A percentile compares a stretch with the other conserved stretches of the same genome.
Conservation (phyloP, 1,140 invertebrate species). For the Micrasema longulum region DNA sequence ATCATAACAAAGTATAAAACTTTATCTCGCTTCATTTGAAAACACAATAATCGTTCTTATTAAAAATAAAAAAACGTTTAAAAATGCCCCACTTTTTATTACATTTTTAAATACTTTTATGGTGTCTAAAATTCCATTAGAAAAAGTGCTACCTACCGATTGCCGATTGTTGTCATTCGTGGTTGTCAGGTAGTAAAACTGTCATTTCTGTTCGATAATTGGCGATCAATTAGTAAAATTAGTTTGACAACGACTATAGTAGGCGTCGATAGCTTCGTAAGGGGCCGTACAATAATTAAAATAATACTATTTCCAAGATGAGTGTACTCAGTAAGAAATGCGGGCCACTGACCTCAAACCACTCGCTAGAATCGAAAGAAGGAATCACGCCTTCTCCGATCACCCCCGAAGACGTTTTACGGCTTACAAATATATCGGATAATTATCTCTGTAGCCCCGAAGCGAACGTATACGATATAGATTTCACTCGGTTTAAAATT, state of each 20-base stretch:
- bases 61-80: constrained; percentile 1
- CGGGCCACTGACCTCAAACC: constrained; percentile 45
- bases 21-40: no score
- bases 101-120: constrained; percentile 19
- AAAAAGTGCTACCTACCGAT: constrained; percentile 25
- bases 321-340: constrained; percentile 48
- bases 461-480: constrained; percentile 97
- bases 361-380: constrained; percentile 36
- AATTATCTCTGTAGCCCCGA: constrained; percentile 93
- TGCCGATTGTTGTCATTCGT: constrained; percentile 37
- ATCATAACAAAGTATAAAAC: no score
- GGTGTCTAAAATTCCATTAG: constrained; percentile 28
- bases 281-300: constrained; percentile 22
- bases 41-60: no score
- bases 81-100: not conserved
- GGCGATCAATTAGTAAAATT: constrained; percentile 39
- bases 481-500: constrained; percentile 98
- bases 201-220: constrained; percentile 37
- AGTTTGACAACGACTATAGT: not conserved
- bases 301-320: constrained; percentile 44
- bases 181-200: constrained; percentile 36
- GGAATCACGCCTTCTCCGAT: constrained; percentile 58
- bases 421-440: constrained; percentile 73
- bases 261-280: not conserved
- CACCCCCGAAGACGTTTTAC: constrained; percentile 74